Base-by-base conservation (phyloP, 2,888 invertebrate species). In the Drosophila mercatorum region DNA sequence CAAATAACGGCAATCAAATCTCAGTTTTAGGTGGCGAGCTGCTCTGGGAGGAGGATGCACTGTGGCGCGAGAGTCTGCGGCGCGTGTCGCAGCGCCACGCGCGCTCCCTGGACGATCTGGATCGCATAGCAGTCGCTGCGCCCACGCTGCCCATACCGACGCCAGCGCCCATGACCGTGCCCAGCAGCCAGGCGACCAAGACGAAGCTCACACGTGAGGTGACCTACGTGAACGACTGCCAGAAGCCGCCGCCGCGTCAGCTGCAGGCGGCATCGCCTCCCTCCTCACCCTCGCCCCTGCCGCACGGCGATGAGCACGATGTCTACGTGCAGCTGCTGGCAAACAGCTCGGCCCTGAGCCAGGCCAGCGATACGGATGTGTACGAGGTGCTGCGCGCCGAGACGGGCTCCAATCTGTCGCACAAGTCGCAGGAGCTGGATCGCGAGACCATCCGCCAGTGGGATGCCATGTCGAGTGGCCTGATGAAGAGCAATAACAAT, bases 381-480 rank as follows among this genome's bases (percentile, higher is more conserved):
- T 93, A 93, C 64, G 93, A 93, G 78, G 92, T 92, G 38, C 71
- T 93, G 69, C 91, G 93, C 3, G 92, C 92, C 58, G 93, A 93
- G 55, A 91, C 89, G 6, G 89, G 87, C 49, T 86, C 90, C 7
- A 91, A 90, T 74, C 83, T 92, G 36, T 92, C 92, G 2, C 90
- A 94, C 85, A 93, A 94, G 75, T 94, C 94, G 60, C 94, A 94
- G 84, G 95, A 95, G 92, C 95, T 97, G 88, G 97, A 97, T 93
- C 95, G 97, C 86, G 97, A 97, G 93, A 97, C 96, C 83, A 94
- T 97, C 83, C 94, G 97, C 60, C 97, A 97, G 91, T 97, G 97
- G 97, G 97, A 97, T 93, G 94, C 97, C 88, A 95, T 97, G 95
- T 97, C 97, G 70, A 97, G 97, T 94, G 97, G 95, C 78, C 94